Percentiles rank a stretch among this genome's conserved stretches.
Evolutionary conservation across 2,113 vertebrate species (phyloP).

Genomic region (Dolichotis patagonum): DNA sequence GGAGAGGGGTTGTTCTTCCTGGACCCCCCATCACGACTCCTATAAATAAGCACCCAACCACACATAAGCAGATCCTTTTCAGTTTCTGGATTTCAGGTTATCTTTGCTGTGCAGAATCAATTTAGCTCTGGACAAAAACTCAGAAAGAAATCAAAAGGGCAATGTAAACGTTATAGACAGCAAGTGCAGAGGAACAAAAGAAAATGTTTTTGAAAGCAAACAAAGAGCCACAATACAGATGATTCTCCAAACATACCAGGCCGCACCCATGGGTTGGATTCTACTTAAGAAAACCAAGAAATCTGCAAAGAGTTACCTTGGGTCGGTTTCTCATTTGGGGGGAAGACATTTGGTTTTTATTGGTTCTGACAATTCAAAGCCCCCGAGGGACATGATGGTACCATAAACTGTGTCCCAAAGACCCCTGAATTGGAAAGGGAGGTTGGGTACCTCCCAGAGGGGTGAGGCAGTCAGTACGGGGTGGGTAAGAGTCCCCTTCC

Average conservation of each 20-base stretch:
- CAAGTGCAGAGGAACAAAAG: neutral
- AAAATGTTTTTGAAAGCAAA: neutral
- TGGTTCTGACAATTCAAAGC: constrained; percentile 53
- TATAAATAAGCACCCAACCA: constrained; percentile 66
- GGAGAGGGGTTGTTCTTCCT: neutral
- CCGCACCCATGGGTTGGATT: neutral
- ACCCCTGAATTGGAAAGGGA: neutral
- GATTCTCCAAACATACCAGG: constrained; percentile 36
- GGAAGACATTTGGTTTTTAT: constrained; percentile 8
- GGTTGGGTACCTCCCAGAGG: neutral
- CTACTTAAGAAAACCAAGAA: constrained; percentile 55
- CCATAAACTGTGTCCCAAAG: neutral
- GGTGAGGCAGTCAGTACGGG: neutral
- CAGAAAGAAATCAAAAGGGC: constrained; percentile 5
- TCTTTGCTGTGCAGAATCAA: constrained; percentile 62
- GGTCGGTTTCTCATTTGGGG: constrained; percentile 24
- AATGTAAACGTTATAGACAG: neutral
- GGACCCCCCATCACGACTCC: constrained; percentile 29
- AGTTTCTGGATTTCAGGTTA: constrained; percentile 72
- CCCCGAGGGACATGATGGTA: neutral
- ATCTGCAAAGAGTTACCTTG: neutral
- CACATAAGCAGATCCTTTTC: constrained; percentile 68
- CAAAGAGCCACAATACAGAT: neutral
- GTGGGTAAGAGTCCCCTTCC: neutral
- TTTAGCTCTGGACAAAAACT: constrained; percentile 54